Percentiles rank a stretch among this genome's conserved stretches.
Evolutionary conservation across 2,797 vertebrate genomes (phyloP).

Genomic region (Cryptoprocta ferox): DNA sequence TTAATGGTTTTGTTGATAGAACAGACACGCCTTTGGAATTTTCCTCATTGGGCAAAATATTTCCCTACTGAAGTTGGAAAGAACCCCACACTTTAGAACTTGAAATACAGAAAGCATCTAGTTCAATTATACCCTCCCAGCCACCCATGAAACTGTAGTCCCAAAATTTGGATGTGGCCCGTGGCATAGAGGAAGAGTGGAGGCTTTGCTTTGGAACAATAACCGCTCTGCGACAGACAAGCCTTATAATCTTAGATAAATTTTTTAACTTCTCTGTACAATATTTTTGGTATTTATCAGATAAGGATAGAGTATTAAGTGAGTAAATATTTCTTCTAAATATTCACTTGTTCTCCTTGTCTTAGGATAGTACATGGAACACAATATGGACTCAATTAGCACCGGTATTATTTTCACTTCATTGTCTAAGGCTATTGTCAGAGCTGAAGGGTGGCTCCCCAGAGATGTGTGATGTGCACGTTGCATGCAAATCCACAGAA

Average conservation of each 20-base stretch:
- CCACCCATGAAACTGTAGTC: not conserved
- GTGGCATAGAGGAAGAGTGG: rapidly evolving
- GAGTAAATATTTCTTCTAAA: not conserved
- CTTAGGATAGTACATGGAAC: not conserved
- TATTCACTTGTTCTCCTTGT: not conserved
- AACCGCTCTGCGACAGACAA: no score
- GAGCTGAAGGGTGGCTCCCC: not conserved
- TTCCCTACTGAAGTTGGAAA: not conserved
- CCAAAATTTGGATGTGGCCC: not conserved
- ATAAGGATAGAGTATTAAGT: not conserved
- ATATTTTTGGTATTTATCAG: not conserved
- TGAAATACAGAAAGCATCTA: not conserved
- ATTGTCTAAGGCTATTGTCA: not conserved
- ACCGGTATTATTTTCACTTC: not conserved
- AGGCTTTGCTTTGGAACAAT: not conserved
- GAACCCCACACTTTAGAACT: not conserved
- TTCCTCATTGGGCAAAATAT: not conserved
- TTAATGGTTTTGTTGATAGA: not conserved
- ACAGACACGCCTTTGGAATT: not conserved
- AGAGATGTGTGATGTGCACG: not conserved
- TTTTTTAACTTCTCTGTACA: not conserved
- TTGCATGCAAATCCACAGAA: not conserved
- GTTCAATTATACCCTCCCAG: not conserved
- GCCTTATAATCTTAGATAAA: not conserved
- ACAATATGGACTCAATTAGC: not conserved